Conservation (phyloP, 2,797 vertebrate species). For the Coccyzus lansbergi region DNA sequence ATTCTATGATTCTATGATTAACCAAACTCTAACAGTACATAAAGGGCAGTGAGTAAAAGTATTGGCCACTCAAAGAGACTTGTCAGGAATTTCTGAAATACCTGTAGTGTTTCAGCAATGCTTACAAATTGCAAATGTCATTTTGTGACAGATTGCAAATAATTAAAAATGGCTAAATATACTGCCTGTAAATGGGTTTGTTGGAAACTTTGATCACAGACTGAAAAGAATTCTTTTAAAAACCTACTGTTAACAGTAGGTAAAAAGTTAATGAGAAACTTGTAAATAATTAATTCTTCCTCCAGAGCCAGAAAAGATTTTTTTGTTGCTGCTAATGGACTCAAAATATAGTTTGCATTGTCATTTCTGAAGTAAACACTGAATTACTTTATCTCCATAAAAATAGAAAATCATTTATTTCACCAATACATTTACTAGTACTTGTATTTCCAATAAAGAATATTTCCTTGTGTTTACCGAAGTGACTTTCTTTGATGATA, state of each 20-base stretch:
- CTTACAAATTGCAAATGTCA: conserved; percentile 44
- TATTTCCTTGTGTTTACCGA: not conserved
- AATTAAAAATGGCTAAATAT: conserved; percentile 58
- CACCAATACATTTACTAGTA: not conserved
- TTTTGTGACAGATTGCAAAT: conserved; percentile 46
- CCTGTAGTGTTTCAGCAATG: conserved; percentile 10
- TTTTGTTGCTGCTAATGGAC: conserved; percentile 38
- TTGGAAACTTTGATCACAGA: conserved; percentile 62
- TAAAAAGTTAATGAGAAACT: conserved; percentile 71
- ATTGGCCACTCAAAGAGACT: not conserved
- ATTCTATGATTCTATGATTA: no score
- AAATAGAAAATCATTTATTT: conserved; percentile 22
- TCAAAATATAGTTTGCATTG: conserved; percentile 1
- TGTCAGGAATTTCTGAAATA: conserved; percentile 23
- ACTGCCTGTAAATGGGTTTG: conserved; percentile 31
- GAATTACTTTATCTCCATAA: not conserved
- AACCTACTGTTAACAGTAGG: conserved; percentile 53
- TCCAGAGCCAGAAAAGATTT: conserved; percentile 44
- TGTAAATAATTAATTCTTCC: conserved; percentile 70
- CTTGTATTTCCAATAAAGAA: not conserved
- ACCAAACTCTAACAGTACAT: not conserved
- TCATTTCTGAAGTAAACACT: conserved; percentile 39
- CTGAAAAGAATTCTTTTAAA: conserved; percentile 47
- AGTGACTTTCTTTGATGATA: not conserved
- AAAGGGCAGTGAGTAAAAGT: not conserved